Evolutionary conservation across 37 sponge, comb jelly and placozoan species (phyloP).

Genomic region (Chondrosia reniformis): DNA sequence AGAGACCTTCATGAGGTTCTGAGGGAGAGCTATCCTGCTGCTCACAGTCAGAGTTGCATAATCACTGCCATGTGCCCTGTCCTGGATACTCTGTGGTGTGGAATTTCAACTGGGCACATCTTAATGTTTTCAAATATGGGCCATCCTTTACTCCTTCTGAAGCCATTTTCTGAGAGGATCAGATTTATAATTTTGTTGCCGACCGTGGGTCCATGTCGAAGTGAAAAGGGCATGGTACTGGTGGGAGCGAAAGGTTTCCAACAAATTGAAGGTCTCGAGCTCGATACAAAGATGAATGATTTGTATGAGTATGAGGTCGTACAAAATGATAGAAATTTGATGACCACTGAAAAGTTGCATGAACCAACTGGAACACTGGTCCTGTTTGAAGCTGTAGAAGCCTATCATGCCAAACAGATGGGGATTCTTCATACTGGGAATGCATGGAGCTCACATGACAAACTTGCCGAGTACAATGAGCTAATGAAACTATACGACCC

Average conservation of each 20-base stretch:
- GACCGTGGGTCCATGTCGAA: conserved; percentile 6
- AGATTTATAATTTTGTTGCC: conserved; percentile 4
- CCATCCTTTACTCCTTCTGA: not conserved
- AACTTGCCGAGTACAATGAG: conserved; percentile 8
- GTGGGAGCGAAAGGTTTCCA: not conserved
- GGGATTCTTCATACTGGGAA: not conserved
- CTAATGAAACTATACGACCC: not conserved
- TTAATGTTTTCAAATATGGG: not conserved
- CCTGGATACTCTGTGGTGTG: conserved; percentile 8
- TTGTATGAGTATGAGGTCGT: not conserved
- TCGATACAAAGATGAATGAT: not conserved
- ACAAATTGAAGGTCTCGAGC: not conserved
- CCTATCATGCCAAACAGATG: conserved; percentile 22
- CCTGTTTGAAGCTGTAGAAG: conserved; percentile 4
- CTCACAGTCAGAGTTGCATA: not conserved
- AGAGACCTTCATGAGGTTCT: not conserved
- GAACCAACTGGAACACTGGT: not conserved
- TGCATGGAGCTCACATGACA: not conserved
- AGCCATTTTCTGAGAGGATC: not conserved
- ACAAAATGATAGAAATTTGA: no score
- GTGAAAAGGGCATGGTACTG: not conserved
- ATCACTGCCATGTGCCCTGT: conserved; percentile 18
- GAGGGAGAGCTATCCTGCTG: not conserved
- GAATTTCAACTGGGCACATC: conserved; percentile 12
- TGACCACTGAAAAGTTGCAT: no score